These are phyloP conservation scores for Danio albolineatus DNA, from an alignment of 2,797 vertebrate species.

Conservation along the genomic window DNA sequence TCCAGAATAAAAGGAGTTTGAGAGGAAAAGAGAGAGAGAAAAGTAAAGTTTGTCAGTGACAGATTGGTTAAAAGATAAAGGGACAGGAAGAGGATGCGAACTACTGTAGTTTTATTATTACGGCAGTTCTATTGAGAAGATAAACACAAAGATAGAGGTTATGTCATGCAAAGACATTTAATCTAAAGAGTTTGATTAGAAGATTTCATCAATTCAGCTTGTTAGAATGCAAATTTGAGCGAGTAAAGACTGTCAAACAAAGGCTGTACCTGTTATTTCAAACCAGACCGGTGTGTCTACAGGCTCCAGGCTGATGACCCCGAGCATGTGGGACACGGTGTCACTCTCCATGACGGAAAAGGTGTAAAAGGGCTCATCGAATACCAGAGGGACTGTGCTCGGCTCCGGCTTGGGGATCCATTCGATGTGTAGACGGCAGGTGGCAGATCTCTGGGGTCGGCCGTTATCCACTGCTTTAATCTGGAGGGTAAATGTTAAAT, in stretches of 20 bases:
- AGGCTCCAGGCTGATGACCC: conserved; percentile 90
- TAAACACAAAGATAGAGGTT: conserved; percentile 26
- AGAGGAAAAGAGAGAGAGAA: conserved; percentile 57
- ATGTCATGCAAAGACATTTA: conserved; percentile 28
- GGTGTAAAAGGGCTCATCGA: conserved; percentile 90
- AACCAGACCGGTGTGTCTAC: conserved; percentile 91
- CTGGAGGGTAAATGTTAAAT: conserved; percentile 68
- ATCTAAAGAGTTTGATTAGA: conserved; percentile 28
- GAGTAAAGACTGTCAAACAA: conserved; percentile 29
- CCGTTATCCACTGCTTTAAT: conserved; percentile 99
- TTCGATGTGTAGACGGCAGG: conserved; percentile 93
- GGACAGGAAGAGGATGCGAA: conserved; percentile 62
- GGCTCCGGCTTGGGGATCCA: conserved; percentile 92
- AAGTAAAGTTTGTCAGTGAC: conserved; percentile 71
- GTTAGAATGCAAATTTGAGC: conserved; percentile 8
- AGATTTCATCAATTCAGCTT: conserved; percentile 5
- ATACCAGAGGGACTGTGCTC: conserved; percentile 80
- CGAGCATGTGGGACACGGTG: conserved; percentile 96
- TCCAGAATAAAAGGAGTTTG: conserved; percentile 44
- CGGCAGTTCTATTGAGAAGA: conserved; percentile 28
- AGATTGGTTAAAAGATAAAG: conserved; percentile 66
- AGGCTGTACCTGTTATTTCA: conserved; percentile 91
- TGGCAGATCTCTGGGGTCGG: conserved; percentile 93
- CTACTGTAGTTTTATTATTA: conserved; percentile 23
- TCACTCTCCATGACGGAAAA: conserved; percentile 98